Percentiles rank a stretch among this genome's conserved stretches.
Evolutionary conservation across 2,888 invertebrate genomes (phyloP).

Genomic region (Aquatica leii): DNA sequence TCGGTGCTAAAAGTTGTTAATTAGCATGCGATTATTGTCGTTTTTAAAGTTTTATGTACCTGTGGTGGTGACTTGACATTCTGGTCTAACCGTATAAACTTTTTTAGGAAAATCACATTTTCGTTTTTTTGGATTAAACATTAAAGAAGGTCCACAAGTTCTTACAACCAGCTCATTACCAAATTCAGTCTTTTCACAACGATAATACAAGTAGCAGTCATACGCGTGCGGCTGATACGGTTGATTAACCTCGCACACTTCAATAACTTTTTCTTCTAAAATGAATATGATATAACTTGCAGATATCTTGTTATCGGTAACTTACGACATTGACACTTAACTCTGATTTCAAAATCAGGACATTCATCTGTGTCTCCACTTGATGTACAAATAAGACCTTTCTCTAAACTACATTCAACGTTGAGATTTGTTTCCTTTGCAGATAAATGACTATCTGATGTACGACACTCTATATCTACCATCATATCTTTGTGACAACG

Average conservation of each 20-base stretch:
- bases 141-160: background rate
- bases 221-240: background rate
- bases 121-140: slow-evolving; percentile 1
- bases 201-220: slow-evolving; percentile 6
- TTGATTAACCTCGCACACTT: background rate
- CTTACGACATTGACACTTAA: slow-evolving; percentile 71
- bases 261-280: slow-evolving; percentile 1
- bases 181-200: background rate
- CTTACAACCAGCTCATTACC: background rate
- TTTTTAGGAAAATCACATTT: slow-evolving; percentile 5
- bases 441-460: slow-evolving; percentile 68
- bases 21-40: too few relatives aligned
- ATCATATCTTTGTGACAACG: slow-evolving; percentile 71
- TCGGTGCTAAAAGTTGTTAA: background rate
- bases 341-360: slow-evolving; percentile 84
- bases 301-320: too few relatives aligned
- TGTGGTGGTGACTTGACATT: background rate
- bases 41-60: background rate
- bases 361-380: slow-evolving; percentile 61
- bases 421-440: slow-evolving; percentile 76
- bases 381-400: slow-evolving; percentile 73
- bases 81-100: background rate
- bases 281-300: too few relatives aligned
- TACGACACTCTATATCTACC: slow-evolving; percentile 79
- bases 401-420: slow-evolving; percentile 78